A percentile compares a stretch with the other conserved stretches of the same genome.
Evolutionary conservation across 2,113 vertebrate genomes (phyloP).

Genomic region (Macquaria australasica): DNA sequence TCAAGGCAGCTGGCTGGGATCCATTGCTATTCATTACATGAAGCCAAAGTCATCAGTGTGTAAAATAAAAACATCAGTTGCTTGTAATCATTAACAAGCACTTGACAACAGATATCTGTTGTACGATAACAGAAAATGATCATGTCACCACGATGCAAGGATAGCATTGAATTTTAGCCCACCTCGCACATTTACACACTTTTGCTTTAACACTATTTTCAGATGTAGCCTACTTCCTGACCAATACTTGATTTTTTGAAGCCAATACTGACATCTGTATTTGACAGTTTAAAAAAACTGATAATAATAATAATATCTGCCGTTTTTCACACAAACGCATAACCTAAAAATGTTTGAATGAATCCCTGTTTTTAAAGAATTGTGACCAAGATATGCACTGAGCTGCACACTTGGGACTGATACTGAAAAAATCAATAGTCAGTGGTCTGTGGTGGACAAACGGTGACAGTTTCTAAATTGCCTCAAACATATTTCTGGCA

Average conservation of each 20-base stretch:
- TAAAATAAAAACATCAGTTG: not conserved
- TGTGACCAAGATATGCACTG: not conserved
- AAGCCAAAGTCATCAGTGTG: not conserved
- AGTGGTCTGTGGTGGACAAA: not conserved
- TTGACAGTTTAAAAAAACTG: not conserved
- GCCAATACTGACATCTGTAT: not conserved
- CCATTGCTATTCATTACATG: not conserved
- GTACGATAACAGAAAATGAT: not conserved
- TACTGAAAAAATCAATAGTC: not conserved
- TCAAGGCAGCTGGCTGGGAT: not conserved
- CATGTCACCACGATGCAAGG: not conserved
- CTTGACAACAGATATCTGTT: not conserved
- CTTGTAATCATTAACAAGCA: not conserved
- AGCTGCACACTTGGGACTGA: not conserved
- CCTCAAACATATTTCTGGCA: not conserved
- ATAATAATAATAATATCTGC: not conserved
- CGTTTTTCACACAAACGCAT: too few species aligned
- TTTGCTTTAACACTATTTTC: not conserved
- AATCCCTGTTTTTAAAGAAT: not conserved
- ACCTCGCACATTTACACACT: not conserved
- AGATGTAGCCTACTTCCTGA: not conserved
- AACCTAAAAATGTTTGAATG: not conserved
- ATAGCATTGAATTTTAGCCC: too few species aligned
- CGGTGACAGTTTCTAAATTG: not conserved
- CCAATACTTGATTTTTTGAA: not conserved